These are phyloP conservation scores for Minunthozetes semirufus DNA, from an alignment of 2,888 invertebrate genomes.

Conservation along the genomic window DNA sequence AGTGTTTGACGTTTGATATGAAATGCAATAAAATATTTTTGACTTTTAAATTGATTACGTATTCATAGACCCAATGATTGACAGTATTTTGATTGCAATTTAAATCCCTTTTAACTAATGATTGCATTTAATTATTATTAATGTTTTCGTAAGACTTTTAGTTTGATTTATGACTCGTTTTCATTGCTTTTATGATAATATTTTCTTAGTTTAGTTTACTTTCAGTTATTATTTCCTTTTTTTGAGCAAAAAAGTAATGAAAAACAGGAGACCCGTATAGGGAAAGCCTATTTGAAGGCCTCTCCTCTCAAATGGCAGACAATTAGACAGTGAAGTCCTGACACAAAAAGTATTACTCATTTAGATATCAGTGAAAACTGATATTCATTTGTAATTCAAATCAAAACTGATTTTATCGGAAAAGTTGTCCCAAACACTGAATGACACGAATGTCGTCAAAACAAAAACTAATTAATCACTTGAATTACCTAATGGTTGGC, in stretches of 20 bases:
- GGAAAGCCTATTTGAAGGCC: no score
- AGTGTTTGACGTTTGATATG: not conserved
- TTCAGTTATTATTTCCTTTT: no score
- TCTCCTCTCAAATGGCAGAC: not conserved
- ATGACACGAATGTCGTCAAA: no score
- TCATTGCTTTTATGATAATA: no score
- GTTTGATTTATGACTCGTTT: no score
- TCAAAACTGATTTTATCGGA: not conserved
- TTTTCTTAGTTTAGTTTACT: no score
- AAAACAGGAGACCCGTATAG: no score
- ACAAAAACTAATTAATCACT: not conserved
- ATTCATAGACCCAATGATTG: not conserved
- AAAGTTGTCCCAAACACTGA: not conserved
- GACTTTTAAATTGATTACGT: not conserved
- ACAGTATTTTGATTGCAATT: not conserved
- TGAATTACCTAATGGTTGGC: conserved; percentile 41
- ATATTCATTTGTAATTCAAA: not conserved
- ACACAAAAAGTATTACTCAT: conserved; percentile 16
- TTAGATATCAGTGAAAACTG: conserved; percentile 5
- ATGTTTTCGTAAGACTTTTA: no score
- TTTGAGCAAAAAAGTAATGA: no score
- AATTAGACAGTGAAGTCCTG: conserved; percentile 26
- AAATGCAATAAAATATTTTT: not conserved
- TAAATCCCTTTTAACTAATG: not conserved
- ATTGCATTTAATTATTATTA: no score